Percentiles rank a stretch among this genome's conserved stretches.
phyloP scores from a whole-genome alignment of 2,888 invertebrate genomes.

The Anthoptus insignis region DNA sequence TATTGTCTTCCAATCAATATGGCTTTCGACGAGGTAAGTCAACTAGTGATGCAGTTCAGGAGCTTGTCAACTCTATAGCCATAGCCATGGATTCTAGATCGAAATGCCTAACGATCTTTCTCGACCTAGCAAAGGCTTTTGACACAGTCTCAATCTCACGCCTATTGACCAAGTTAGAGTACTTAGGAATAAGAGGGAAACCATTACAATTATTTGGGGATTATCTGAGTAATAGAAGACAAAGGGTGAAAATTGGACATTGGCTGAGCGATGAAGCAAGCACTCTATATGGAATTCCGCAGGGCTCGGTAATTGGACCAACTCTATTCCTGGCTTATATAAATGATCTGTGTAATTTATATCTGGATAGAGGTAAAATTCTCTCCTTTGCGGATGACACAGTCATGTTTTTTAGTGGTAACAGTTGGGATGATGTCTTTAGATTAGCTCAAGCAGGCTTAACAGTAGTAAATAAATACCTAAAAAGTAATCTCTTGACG shows the following conservation, averaged over 20 bases:
- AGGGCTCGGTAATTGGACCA: conserved; percentile 34
- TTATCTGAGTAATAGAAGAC: too few relatives aligned
- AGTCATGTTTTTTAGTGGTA: too few relatives aligned
- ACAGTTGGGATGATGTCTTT: too few relatives aligned
- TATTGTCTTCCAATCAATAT: conserved; percentile 4
- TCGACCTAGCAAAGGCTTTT: conserved; percentile 16
- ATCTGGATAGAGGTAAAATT: neutral
- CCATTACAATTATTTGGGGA: too few relatives aligned
- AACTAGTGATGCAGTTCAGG: conserved; percentile 15
- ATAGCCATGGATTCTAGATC: conserved; percentile 1
- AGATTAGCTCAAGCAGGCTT: too few relatives aligned
- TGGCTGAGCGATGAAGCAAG: conserved; percentile 2
- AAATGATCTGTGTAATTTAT: conserved; percentile 23
- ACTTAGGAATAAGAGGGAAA: neutral
- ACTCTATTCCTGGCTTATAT: conserved; percentile 37
- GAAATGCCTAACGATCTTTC: conserved; percentile 26
- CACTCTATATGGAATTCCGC: conserved; percentile 29
- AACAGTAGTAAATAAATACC: too few relatives aligned
- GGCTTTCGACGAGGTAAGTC: conserved; percentile 11
- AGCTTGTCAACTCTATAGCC: neutral
- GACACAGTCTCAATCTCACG: conserved; percentile 17
- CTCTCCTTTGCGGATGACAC: neutral
- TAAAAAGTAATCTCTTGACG: too few relatives aligned
- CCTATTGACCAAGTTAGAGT: conserved; percentile 16
- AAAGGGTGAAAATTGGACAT: conserved; percentile 26